These are phyloP conservation scores for Actinia equina DNA, from an alignment of 64 coral and sea anemone species.

Conservation along the genomic window DNA sequence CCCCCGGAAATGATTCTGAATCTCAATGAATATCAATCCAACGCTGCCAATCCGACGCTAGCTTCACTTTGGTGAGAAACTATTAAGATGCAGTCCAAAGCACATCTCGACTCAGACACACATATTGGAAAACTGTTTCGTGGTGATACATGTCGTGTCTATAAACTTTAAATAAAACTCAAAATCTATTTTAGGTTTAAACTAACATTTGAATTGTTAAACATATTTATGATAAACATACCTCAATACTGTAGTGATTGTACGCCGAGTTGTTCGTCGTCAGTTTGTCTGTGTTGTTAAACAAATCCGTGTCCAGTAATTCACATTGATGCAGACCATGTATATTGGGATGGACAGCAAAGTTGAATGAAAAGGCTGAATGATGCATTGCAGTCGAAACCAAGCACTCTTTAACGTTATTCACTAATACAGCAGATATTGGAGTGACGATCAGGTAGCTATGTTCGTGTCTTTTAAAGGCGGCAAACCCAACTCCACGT, in stretches of 20 bases:
- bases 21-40: too few relatives aligned
- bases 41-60: too few relatives aligned
- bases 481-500: background rate
- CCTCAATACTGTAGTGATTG: background rate
- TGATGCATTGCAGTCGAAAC: background rate
- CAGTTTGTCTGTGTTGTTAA: slow-evolving; percentile 7
- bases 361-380: background rate
- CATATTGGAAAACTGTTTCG: too few relatives aligned
- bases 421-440: background rate
- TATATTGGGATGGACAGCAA: background rate
- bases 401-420: background rate
- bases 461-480: background rate
- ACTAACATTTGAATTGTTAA: too few relatives aligned
- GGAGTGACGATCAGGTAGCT: background rate
- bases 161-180: too few relatives aligned
- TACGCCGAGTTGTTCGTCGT: background rate
- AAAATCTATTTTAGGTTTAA: too few relatives aligned
- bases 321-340: background rate
- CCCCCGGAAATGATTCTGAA: too few relatives aligned
- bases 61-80: too few relatives aligned
- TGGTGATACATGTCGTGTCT: too few relatives aligned
- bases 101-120: too few relatives aligned
- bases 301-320: slow-evolving; percentile 8
- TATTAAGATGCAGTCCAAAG: too few relatives aligned
- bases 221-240: background rate